phyloP scores from a whole-genome alignment of 2,888 invertebrate species.

The Poecilobothrus nobilitatus region DNA sequence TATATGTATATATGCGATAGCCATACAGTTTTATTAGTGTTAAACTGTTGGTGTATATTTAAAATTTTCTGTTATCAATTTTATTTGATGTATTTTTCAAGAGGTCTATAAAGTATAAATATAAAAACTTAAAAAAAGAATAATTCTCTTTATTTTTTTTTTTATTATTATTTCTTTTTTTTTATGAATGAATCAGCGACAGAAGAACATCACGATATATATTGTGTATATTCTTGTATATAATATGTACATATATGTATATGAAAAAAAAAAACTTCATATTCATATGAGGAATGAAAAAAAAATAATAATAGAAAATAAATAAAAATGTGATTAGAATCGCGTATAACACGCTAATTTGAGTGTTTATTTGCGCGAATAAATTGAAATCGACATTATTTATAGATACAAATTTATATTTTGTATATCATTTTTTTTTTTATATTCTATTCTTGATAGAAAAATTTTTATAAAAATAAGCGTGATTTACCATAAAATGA shows the following conservation, averaged over 20 bases:
- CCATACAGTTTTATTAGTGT: too few species aligned
- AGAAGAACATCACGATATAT: too few species aligned
- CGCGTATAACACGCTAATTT: background rate
- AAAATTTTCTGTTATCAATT: too few species aligned
- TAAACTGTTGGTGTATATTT: too few species aligned
- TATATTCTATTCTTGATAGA: background rate
- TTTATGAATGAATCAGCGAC: background rate
- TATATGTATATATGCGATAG: too few species aligned
- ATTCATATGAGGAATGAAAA: background rate
- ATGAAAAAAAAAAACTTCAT: background rate
- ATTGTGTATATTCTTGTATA: too few species aligned
- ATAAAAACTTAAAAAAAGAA: background rate
- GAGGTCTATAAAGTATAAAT: constrained; percentile 2
- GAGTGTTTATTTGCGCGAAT: constrained; percentile 4
- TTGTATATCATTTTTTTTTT: background rate
- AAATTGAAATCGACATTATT: constrained; percentile 6
- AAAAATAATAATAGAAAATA: background rate
- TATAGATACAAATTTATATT: constrained; percentile 4
- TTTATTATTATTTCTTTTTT: background rate
- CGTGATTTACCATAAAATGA: too few species aligned
- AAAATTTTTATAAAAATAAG: too few species aligned
- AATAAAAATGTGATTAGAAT: background rate
- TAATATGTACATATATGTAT: too few species aligned
- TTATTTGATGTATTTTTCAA: too few species aligned
- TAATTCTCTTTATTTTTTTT: background rate